phyloP scores from a whole-genome alignment of 2,888 invertebrate genomes.

The Biston stratarius region DNA sequence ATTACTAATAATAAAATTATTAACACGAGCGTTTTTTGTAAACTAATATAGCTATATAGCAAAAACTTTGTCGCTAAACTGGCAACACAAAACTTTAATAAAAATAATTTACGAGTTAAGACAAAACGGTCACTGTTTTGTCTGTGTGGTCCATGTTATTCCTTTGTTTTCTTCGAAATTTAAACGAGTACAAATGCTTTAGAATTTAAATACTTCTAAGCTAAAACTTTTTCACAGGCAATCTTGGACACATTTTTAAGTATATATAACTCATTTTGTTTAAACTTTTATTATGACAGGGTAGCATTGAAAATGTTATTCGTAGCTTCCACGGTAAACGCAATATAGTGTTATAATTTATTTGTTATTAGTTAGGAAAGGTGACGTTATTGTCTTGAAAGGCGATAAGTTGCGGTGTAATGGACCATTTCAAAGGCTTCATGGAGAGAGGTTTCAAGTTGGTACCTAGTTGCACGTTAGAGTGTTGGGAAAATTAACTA shows the following conservation, averaged over 20 bases:
- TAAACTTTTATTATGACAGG: conserved; percentile 1
- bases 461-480: background rate
- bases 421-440: conserved; percentile 23
- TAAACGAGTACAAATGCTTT: conserved; percentile 32
- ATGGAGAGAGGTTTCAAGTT: conserved; percentile 7
- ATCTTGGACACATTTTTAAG: background rate
- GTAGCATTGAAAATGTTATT: background rate
- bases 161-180: conserved; percentile 46
- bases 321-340: background rate
- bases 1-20: too few relatives aligned
- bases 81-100: conserved; percentile 16
- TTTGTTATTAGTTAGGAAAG: conserved; percentile 35
- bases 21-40: too few relatives aligned
- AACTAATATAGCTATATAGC: too few relatives aligned
- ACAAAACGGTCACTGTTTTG: conserved; percentile 14
- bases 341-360: conserved; percentile 32
- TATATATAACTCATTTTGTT: background rate
- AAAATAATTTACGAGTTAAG: conserved; percentile 25
- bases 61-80: background rate
- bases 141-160: conserved; percentile 41
- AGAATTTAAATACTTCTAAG: conserved; percentile 9
- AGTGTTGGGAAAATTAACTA: background rate
- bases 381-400: conserved; percentile 41
- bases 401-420: conserved; percentile 34
- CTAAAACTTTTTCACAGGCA: background rate